Conservation (phyloP, 2,888 invertebrate species). For the Anthophora plumipes region DNA sequence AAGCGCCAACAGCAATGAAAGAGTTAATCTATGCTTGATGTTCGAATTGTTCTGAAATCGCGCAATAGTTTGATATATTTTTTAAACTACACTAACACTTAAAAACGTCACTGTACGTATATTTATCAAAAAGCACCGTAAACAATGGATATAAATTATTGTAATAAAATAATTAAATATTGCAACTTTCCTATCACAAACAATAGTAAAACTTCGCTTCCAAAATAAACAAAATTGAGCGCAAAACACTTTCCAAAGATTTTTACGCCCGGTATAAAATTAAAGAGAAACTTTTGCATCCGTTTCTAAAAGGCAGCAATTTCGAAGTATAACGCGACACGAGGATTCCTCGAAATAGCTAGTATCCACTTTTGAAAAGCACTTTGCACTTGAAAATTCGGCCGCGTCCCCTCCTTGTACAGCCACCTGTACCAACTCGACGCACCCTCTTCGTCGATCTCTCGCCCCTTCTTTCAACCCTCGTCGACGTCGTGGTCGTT, state of each 20-base stretch:
- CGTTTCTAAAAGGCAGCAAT: not conserved
- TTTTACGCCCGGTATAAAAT: not conserved
- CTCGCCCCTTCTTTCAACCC: constrained; percentile 61
- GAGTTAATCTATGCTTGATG: too few relatives aligned
- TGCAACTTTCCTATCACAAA: too few relatives aligned
- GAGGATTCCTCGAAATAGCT: constrained; percentile 15
- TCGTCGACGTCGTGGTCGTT: constrained; percentile 58
- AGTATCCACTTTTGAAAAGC: constrained; percentile 42
- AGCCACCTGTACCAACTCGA: constrained; percentile 47
- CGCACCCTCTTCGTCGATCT: constrained; percentile 57
- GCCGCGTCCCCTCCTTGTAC: constrained; percentile 4
- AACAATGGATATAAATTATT: too few relatives aligned
- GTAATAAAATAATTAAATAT: too few relatives aligned
- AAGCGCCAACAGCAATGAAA: too few relatives aligned
- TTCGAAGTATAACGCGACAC: not conserved
- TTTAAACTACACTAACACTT: too few relatives aligned
- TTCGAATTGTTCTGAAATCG: too few relatives aligned
- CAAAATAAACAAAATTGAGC: not conserved
- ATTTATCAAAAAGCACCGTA: too few relatives aligned
- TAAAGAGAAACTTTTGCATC: not conserved
- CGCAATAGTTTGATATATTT: too few relatives aligned
- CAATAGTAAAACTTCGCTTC: not conserved
- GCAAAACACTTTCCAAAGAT: not conserved
- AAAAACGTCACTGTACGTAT: too few relatives aligned
- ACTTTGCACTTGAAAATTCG: constrained; percentile 31